Base-by-base conservation (phyloP, 1,140 invertebrate genomes). In the Halictus rubicundus region DNA sequence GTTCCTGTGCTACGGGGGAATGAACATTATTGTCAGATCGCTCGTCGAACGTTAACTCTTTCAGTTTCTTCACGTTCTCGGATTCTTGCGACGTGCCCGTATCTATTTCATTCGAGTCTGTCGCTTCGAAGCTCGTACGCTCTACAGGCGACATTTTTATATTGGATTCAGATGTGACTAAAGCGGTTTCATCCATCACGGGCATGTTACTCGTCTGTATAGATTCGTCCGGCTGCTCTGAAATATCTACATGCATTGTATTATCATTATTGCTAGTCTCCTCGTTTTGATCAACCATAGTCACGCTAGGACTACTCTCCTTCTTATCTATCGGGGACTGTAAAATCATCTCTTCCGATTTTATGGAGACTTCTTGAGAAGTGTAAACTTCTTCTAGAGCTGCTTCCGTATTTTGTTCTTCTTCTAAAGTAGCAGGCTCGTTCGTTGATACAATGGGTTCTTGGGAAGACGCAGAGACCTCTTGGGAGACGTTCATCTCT, bases 81-180 rank as follows among this genome's bases (percentile, higher is more conserved):
- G 71, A 37, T 46, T 88, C 77, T 14, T 80, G 80, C 7, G 60
- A 75, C 16, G 59, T 60, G 10, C 68, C 59, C 2, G 54, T 61
- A 63, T 85, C 66, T 49, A 81, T 79, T 19, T 82, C 81, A 23
- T 77, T 83, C 8, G 86, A 87, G 46, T 89, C 60, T 0, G 72
- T 78, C 21, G 81, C 68, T 52, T 87, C 83, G 37, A 82, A 74
- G 8, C 32, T 68, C 32, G 73, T 4, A 12, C 76, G 80, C 65
- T 85, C 65, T n/a, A 64, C 60, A 14, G 87, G 74, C 60, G 86
- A 68, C 21, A 78, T 49, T 64, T 86, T 84, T 25, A 69, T 52
- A 59, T 68, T 83, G 21, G 82, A 83, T 59, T 89, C 83, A 0
- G 88, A 78, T 8, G 78, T 76, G n/a, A 89, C 64, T 61, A 81